Percentiles rank a stretch among this genome's conserved stretches.
These are phyloP conservation scores for Drosophila ficusphila DNA, from an alignment of 1,140 invertebrate species.

Conservation along the genomic window DNA sequence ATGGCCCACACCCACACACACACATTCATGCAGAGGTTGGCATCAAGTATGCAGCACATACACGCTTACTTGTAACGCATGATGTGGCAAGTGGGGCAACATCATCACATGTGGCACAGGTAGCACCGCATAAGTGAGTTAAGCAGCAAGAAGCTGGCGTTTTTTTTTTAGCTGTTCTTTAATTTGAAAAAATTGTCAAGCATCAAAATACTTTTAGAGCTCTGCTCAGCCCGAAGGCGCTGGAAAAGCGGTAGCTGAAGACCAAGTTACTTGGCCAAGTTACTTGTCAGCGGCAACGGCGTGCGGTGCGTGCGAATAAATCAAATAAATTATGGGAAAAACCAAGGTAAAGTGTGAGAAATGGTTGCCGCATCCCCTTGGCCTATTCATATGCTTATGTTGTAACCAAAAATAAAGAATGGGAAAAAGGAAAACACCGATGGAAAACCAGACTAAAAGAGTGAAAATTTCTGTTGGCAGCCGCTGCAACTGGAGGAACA, in stretches of 20 bases:
- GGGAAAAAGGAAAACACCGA: conserved; percentile 5
- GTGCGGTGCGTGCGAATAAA: conserved; percentile 77
- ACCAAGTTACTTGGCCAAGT: conserved; percentile 36
- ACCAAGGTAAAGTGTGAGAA: conserved; percentile 61
- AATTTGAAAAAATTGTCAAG: conserved; percentile 81
- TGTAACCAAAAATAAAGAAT: conserved; percentile 21
- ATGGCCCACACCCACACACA: conserved; percentile 5
- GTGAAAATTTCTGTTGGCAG: conserved; percentile 45
- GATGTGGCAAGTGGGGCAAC: conserved; percentile 41
- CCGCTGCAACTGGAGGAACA: conserved; percentile 14
- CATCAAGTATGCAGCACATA: conserved; percentile 38
- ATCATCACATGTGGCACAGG: conserved; percentile 1
- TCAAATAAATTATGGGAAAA: conserved; percentile 78
- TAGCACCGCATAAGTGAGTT: conserved; percentile 35
- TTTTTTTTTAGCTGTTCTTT: conserved; percentile 43
- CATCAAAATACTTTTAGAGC: conserved; percentile 80
- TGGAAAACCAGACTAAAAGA: conserved; percentile 40
- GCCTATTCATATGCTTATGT: conserved; percentile 67
- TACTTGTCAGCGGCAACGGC: conserved; percentile 36
- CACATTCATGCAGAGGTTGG: not conserved
- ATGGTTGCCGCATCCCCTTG: conserved; percentile 39
- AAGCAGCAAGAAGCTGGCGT: conserved; percentile 19
- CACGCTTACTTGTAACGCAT: conserved; percentile 24
- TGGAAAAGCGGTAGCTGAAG: not conserved
- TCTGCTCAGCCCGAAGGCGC: conserved; percentile 16